Conservation (phyloP, 2,797 vertebrate species). For the Amphiprion clarkii region DNA sequence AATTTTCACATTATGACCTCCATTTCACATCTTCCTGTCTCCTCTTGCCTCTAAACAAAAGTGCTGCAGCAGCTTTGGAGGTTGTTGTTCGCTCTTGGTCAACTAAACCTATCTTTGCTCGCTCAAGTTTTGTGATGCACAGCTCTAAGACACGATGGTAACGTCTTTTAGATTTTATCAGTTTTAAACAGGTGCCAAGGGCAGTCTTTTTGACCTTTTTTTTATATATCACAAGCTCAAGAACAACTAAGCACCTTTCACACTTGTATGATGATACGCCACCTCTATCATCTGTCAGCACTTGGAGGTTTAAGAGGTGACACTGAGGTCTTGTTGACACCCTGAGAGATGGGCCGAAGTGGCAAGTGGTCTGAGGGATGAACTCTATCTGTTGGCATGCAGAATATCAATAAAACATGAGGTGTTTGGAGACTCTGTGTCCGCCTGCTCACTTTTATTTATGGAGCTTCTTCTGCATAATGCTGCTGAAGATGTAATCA, state of each 20-base stretch:
- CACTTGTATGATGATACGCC: neutral
- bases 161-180: neutral
- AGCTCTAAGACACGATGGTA: neutral
- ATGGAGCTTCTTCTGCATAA: slow-evolving; percentile 69
- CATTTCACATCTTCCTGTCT: neutral
- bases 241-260: slow-evolving; percentile 2
- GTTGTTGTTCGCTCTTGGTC: neutral
- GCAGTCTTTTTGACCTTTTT: neutral
- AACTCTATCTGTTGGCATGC: slow-evolving; percentile 46
- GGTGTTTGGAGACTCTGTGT: slow-evolving; percentile 58
- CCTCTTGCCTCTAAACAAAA: neutral
- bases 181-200: neutral
- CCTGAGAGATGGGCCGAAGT: slow-evolving; percentile 41
- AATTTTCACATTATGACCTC: neutral
- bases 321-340: slow-evolving; percentile 52
- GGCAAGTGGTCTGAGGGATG: slow-evolving; percentile 35
- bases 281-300: slow-evolving; percentile 28
- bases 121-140: neutral
- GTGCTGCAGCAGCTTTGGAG: neutral
- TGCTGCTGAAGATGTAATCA: slow-evolving; percentile 76
- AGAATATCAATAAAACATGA: slow-evolving; percentile 77
- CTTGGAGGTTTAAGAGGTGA: slow-evolving; percentile 42
- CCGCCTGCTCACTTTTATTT: slow-evolving; percentile 63
- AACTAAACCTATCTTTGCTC: neutral
- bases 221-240: neutral